Evolutionary conservation across 2,888 invertebrate genomes (phyloP), one percentile per base, ranked within the genome.

Genomic region (Ctena decussata): DNA sequence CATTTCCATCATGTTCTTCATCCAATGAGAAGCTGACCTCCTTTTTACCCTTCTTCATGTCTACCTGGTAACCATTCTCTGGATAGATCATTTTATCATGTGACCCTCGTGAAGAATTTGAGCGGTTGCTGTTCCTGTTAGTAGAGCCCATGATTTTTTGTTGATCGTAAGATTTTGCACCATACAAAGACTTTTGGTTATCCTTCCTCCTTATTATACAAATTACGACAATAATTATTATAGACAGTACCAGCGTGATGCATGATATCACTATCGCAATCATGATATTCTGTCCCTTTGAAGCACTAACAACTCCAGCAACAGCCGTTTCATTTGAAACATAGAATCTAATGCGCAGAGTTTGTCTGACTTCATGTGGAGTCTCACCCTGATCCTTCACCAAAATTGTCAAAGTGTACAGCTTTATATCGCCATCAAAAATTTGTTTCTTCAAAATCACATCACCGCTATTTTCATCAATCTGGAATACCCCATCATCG

Each of bases 71-170:
- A 18, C 32, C 60, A 24, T 82, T 85, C 1, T 86, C 86, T 21
- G 53, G 37, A 65, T 81, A 84, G 41, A 91, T 76, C 83, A 91
- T 90, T 35, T 89, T 86, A 71, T 91, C 91, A 12, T 81, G 78
- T 11, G 91, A 91, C 1, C 91, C 91, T 76, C 80, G 78, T 11
- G 91, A 91, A 0, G 90, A 90, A 35, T 84, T 90, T 53, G 90
- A 85, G 32, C 89, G 80, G 65, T 89, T 91, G 53, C 90, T 91
- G 72, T 84, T 87, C n/a, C 91, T 77, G 39, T 82, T 82, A 75
- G 77, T 41, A 0, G 86, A 84, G 30, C 82, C 53, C 72, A 91
- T 90, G n/a, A 91, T 91, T 71, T 90, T 91, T 71, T 88, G 88
- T 73, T 91, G 87, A 72, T 91, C 91, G 32, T 84, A 85, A 32